Evolutionary conservation across 1,140 invertebrate species (phyloP), one percentile per base, ranked within the genome.

Genomic region (Brachystomella parvula): DNA sequence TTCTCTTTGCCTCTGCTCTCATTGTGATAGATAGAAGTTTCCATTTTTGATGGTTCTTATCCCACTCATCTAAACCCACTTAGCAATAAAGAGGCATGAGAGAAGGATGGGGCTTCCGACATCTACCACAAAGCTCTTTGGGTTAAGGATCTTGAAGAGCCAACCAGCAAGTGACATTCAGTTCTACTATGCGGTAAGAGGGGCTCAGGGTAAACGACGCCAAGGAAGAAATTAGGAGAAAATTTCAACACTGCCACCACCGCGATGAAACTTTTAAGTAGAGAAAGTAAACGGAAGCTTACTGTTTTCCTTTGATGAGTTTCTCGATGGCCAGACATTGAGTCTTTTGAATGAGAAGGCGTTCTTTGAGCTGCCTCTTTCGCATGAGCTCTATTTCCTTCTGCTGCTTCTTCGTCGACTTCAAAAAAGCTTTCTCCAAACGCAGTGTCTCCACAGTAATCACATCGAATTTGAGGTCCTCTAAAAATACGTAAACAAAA

Each of bases 321-420:
- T 96, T 96, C 77, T 98, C 95, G 61, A 98, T 89, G 29, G 92
- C 88, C n/a, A 86, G 82, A 79, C 94, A 95, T 76, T 99, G 96
- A 29, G 88, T 84, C 77, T 97, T 96, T 78, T 98, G 95, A 75
- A 98, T 85, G 21, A 85, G 78, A 69, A 89, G 82, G 76, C 92
- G 87, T 79, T 98, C 95, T 77, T 99, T 99, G 66, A 88, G 84
- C 71, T 99, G 95, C 66, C 89, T 87, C 76, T 97, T 97, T 75
- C 87, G 89, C 77, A 98, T 80, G 12, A 88, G 81, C 69, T 99
- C 96, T 65, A 95, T 75, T 74, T 99, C 96, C 76, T 98, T 98
- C 77, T 92, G 88, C 73, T 98, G 94, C 76, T 98, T 98, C 75
- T 94, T 90, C 39, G 89, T 85, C n/a, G 92, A 86, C 81, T 99